Conservation (phyloP, 2,113 vertebrate genomes). For the Phrynosoma blainvillii region DNA sequence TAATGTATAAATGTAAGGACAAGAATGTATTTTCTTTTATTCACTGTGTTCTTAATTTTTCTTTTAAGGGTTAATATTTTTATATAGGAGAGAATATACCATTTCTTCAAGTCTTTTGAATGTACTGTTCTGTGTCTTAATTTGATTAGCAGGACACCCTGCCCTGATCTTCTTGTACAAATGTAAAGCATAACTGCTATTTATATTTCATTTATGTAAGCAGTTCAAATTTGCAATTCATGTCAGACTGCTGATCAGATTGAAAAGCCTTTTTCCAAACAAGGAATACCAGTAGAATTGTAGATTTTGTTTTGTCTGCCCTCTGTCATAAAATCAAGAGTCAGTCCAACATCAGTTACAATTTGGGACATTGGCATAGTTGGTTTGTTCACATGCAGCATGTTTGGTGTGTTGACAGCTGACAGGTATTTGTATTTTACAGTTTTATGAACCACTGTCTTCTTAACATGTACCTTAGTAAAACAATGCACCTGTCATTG, state of each 20-base stretch:
- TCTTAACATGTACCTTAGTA: conserved; percentile 52
- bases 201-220: conserved; percentile 61
- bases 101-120: conserved; percentile 40
- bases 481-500: conserved; percentile 62
- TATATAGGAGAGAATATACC: conserved; percentile 31
- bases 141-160: conserved; percentile 51
- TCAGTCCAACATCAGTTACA: conserved; percentile 62
- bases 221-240: conserved; percentile 62
- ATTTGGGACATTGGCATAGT: conserved; percentile 40
- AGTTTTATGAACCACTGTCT: conserved; percentile 46
- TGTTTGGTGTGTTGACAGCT: conserved; percentile 48
- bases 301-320: conserved; percentile 53
- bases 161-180: conserved; percentile 45
- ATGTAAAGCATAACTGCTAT: conserved; percentile 45
- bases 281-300: conserved; percentile 54
- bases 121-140: conserved; percentile 47
- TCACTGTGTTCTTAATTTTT: conserved; percentile 44
- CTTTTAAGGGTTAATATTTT: conserved; percentile 40
- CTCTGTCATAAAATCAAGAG: conserved; percentile 54
- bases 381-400: conserved; percentile 50
- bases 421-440: conserved; percentile 27
- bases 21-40: conserved; percentile 24
- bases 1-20: conserved; percentile 45
- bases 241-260: conserved; percentile 64
- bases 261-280: conserved; percentile 61